Percentiles rank a stretch among this genome's conserved stretches.
Evolutionary conservation across 2,888 invertebrate species (phyloP).

Genomic region (Zaprionus lineosus): DNA sequence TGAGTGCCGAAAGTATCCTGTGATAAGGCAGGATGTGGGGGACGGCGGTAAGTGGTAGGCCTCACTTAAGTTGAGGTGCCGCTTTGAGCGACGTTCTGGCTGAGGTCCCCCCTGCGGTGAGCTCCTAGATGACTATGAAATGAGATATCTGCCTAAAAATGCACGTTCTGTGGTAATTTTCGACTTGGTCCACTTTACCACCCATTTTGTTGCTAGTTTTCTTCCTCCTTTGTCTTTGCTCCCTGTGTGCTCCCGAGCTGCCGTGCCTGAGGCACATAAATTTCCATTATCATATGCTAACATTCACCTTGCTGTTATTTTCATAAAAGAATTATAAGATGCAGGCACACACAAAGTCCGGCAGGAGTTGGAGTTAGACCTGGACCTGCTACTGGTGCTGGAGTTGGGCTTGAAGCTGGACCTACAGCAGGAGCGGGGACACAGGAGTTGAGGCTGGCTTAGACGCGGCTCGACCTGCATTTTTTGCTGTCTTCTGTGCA

Average conservation of each 20-base stretch:
- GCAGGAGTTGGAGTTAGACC: not conserved
- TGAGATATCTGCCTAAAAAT: slow-evolving; percentile 50
- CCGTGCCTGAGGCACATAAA: slow-evolving; percentile 65
- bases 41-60: slow-evolving; percentile 20
- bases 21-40: slow-evolving; percentile 15
- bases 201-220: not conserved
- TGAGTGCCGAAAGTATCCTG: slow-evolving; percentile 26
- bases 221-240: not conserved
- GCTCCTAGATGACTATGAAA: not conserved
- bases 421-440: no score
- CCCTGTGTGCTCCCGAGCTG: slow-evolving; percentile 5
- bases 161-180: slow-evolving; percentile 26
- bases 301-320: slow-evolving; percentile 73
- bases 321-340: slow-evolving; percentile 73
- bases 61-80: slow-evolving; percentile 20
- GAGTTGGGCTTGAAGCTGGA: not conserved
- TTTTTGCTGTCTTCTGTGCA: slow-evolving; percentile 53
- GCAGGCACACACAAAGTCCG: slow-evolving; percentile 36
- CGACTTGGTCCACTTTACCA: not conserved
- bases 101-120: slow-evolving; percentile 31
- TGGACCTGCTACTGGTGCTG: no score
- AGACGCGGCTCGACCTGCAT: slow-evolving; percentile 34
- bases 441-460: no score
- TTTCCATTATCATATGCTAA: slow-evolving; percentile 73
- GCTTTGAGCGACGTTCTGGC: slow-evolving; percentile 23